phyloP scores from a whole-genome alignment of 2,888 invertebrate genomes.

The Pseudococcus jackbeardsleyi region DNA sequence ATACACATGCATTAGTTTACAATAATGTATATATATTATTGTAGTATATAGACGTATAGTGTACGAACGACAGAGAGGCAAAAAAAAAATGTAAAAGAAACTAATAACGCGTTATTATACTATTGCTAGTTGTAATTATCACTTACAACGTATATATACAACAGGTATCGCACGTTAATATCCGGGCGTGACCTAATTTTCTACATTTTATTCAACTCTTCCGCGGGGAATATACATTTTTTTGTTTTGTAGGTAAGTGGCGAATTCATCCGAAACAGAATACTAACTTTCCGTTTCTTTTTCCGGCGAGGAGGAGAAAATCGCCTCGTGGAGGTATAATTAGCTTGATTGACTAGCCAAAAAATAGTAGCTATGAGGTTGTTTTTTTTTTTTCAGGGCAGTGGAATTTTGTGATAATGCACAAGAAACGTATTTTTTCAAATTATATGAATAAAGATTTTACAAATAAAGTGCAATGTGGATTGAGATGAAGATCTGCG shows the following conservation, averaged over 20 bases:
- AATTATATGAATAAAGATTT: no score
- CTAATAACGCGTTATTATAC: conserved; percentile 27
- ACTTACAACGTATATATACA: conserved; percentile 12
- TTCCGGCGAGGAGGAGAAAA: neutral
- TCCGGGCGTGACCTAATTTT: conserved; percentile 47
- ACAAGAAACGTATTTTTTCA: no score
- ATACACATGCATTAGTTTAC: conserved; percentile 14
- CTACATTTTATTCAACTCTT: neutral
- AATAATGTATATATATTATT: neutral
- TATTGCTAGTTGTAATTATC: conserved; percentile 8
- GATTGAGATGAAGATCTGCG: no score
- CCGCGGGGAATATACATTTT: neutral
- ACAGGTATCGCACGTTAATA: conserved; percentile 38
- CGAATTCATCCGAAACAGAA: neutral
- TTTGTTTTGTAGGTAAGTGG: conserved; percentile 23
- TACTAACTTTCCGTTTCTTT: neutral
- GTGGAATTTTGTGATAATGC: neutral
- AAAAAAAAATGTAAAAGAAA: conserved; percentile 31
- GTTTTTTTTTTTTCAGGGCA: neutral
- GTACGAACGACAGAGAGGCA: neutral
- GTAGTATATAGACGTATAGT: neutral
- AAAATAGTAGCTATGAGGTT: neutral
- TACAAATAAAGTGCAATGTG: no score
- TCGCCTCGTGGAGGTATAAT: neutral
- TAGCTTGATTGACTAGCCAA: neutral